A percentile compares a stretch with the other conserved stretches of the same genome.
These are phyloP conservation scores for Tetramorium bicarinatum DNA, from an alignment of 2,888 invertebrate genomes.

Conservation along the genomic window DNA sequence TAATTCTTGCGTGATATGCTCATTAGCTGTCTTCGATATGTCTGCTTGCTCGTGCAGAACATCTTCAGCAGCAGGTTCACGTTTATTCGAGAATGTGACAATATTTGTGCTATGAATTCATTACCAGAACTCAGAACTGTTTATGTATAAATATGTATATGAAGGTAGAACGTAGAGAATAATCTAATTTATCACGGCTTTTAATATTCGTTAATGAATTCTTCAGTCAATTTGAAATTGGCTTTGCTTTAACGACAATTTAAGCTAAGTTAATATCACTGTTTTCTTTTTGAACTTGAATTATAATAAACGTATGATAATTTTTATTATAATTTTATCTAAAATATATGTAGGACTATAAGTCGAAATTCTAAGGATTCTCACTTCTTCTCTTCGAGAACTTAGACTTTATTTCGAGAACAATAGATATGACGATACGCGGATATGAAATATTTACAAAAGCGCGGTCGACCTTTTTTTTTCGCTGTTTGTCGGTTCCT, in stretches of 20 bases:
- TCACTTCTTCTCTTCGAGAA: too few species aligned
- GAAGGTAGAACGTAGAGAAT: neutral
- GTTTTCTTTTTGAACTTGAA: neutral
- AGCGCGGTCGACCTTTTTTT: too few species aligned
- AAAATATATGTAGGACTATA: neutral
- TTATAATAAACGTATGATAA: neutral
- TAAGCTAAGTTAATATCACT: neutral
- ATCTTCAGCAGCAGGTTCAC: neutral
- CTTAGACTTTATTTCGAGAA: too few species aligned
- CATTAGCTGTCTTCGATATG: constrained; percentile 34
- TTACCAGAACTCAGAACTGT: neutral
- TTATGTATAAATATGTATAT: neutral
- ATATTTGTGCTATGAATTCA: neutral
- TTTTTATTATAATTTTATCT: neutral
- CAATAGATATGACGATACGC: too few species aligned
- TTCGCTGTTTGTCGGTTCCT: too few species aligned
- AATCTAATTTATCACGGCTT: neutral
- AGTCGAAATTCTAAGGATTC: too few species aligned
- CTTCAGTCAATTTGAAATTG: neutral
- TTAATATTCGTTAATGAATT: neutral
- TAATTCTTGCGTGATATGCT: neutral
- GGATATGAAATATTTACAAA: too few species aligned
- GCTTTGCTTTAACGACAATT: neutral
- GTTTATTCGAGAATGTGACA: neutral
- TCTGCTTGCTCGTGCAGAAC: neutral